Percentiles rank a stretch among this genome's conserved stretches.
phyloP scores from a whole-genome alignment of 2,113 vertebrate species.

The Sterna hirundo region DNA sequence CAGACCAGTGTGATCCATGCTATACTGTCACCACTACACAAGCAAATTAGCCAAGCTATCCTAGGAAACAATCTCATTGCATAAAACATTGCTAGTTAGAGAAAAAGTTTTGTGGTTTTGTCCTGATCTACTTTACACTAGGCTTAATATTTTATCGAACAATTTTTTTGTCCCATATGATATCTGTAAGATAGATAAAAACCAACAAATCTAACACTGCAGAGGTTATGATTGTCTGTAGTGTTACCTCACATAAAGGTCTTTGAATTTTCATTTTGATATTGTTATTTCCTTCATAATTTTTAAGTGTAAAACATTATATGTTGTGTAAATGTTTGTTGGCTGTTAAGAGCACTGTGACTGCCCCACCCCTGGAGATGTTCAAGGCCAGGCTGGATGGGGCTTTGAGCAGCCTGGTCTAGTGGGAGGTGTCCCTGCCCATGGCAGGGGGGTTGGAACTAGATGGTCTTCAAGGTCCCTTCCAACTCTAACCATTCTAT shows the following conservation, averaged over 20 bases:
- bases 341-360: background rate
- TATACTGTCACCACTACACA: background rate
- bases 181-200: background rate
- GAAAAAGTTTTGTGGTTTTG: rapidly evolving
- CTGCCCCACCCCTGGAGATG: background rate
- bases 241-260: background rate
- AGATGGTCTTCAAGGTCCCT: background rate
- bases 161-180: no score
- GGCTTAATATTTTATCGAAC: background rate
- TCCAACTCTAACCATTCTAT: background rate
- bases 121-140: background rate
- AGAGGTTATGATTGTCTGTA: background rate
- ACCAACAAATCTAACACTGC: background rate
- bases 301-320: background rate
- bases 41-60: background rate
- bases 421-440: background rate
- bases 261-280: background rate
- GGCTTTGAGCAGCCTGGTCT: background rate
- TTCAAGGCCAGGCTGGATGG: background rate
- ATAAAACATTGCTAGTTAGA: background rate
- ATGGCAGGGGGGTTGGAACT: background rate
- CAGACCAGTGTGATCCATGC: background rate
- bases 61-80: background rate
- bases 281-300: background rate
- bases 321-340: background rate